Conservation (phyloP, 2,888 invertebrate species). For the Synanthedon formicaeformis region DNA sequence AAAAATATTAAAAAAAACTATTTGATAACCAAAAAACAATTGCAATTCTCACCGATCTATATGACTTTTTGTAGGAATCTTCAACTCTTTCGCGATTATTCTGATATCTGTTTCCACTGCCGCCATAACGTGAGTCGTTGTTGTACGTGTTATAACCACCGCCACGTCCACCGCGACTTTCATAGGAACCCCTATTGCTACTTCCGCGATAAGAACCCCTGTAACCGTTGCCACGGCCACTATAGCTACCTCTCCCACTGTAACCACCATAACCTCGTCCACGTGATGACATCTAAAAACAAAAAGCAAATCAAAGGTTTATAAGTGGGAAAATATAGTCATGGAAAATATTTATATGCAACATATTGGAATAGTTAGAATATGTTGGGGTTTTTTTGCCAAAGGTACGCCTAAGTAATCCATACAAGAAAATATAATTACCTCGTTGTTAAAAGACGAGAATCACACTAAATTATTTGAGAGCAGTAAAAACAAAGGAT, state of each 20-base stretch:
- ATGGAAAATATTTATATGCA: too few species aligned
- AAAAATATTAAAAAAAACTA: not conserved
- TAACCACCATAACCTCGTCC: constrained; percentile 53
- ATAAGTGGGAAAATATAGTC: too few species aligned
- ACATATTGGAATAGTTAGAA: too few species aligned
- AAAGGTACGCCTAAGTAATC: too few species aligned
- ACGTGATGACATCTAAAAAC: constrained; percentile 52
- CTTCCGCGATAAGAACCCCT: constrained; percentile 53
- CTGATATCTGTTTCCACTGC: constrained; percentile 45
- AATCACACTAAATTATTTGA: too few species aligned
- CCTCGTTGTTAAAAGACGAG: too few species aligned
- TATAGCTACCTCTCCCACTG: constrained; percentile 40
- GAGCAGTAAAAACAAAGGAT: too few species aligned
- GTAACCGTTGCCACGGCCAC: constrained; percentile 41
- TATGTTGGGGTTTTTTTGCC: too few species aligned
- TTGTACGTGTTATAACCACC: constrained; percentile 53
- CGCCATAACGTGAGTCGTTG: constrained; percentile 51
- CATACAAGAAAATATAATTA: too few species aligned
- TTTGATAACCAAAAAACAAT: too few species aligned
- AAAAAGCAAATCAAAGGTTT: not conserved
- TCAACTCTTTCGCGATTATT: constrained; percentile 51
- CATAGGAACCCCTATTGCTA: constrained; percentile 46
- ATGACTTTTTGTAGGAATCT: constrained; percentile 59
- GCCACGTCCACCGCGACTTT: constrained; percentile 51
- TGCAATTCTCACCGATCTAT: constrained; percentile 46